Evolutionary conservation across 2,888 invertebrate genomes (phyloP).

Genomic region (Zootermopsis nevadensis): DNA sequence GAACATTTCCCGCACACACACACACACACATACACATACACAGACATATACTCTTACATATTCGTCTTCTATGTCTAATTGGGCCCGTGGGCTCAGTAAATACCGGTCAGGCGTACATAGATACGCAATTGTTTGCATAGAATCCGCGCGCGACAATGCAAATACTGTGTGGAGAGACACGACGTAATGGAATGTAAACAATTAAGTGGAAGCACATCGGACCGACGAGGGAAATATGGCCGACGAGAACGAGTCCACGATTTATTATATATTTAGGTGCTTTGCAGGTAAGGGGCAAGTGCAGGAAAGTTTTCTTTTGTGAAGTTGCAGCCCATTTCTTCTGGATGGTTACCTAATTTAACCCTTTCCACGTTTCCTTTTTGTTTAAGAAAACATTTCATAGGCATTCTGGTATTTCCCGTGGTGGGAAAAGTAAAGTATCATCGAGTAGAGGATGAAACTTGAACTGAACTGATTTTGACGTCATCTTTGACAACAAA

Average conservation of each 20-base stretch:
- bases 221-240: background rate
- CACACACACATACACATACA: background rate
- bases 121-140: slow-evolving; percentile 48
- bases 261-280: slow-evolving; percentile 31
- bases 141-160: slow-evolving; percentile 51
- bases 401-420: too few relatives aligned
- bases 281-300: background rate
- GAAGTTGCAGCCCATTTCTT: background rate
- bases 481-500: too few relatives aligned
- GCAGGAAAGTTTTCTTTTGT: background rate
- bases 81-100: slow-evolving; percentile 51
- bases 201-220: slow-evolving; percentile 45
- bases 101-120: slow-evolving; percentile 42
- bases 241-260: background rate
- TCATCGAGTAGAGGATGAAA: too few relatives aligned
- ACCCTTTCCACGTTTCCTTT: too few relatives aligned
- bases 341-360: too few relatives aligned
- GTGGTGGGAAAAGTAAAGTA: too few relatives aligned
- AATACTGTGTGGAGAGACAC: slow-evolving; percentile 40
- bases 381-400: too few relatives aligned
- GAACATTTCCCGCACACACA: background rate
- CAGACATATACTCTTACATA: slow-evolving; percentile 27
- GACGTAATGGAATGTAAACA: slow-evolving; percentile 52
- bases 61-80: slow-evolving; percentile 46
- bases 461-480: too few relatives aligned